Base-by-base conservation (phyloP, 35 echinoderm and acorn worm species). In the Strongylocentrotus purpuratus region DNA sequence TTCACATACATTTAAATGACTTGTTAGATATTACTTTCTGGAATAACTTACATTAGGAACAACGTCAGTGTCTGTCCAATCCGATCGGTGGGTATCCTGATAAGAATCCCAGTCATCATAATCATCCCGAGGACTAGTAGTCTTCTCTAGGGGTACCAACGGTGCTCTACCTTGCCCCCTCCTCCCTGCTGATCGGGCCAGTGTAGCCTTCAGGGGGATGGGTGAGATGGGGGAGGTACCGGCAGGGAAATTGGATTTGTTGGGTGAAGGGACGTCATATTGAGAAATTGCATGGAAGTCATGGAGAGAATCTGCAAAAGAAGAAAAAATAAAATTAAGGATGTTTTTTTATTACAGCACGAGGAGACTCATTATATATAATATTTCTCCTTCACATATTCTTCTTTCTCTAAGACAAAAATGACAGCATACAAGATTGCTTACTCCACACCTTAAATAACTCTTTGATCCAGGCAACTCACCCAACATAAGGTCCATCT, bases 121-220 rank as follows among this genome's bases (percentile, higher is more conserved):
- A 31, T 96, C 96, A 55, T 96, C 96, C 87, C 94, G 32, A 71
- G 45, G 45, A 11, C 31, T 88, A 31, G 50, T 96, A 2, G 65
- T 28, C 94, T 88, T 90, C 12, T 96, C 96, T 25, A 96, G 33
- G 31, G 96, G 94, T 31, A 94, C 87, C 28, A 94, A 55, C 4
- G 88, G 94, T 61, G 86, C 87, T 87, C 96, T 88, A 9, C 33
- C 48, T 58, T 94, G 92, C 45, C 96, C 96, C 86, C 94, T 90
- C 86, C 95, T 85, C 10, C 94, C 96, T 45, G 96, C 96, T 31
- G 96, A 96, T 35, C 96, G 59, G 48, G 96, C 96, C 9, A 96
- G 61, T 22, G 96, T 96, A 15, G 88, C 86, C 50, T 94, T 94
- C 25, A 94, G 55, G 13, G 95, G 95, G 46, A 96, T 96, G 33